These are phyloP conservation scores for Musca domestica DNA, from an alignment of 1,140 invertebrate species.

Conservation along the genomic window DNA sequence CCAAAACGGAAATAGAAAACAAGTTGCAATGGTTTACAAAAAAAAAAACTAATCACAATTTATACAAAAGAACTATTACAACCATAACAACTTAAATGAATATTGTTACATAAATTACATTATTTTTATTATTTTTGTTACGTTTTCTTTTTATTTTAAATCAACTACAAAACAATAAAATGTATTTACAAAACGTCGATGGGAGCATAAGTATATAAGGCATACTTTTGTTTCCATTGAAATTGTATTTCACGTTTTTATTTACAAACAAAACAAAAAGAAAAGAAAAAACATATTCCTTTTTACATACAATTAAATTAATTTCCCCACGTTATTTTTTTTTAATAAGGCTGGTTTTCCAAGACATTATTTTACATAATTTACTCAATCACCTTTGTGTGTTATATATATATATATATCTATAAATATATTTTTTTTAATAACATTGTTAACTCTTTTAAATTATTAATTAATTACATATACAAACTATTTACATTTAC, in stretches of 20 bases:
- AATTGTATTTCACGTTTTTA: slow-evolving; percentile 14
- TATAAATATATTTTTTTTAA: slow-evolving; percentile 10
- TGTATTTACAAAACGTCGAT: too few species aligned
- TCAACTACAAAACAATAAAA: background rate
- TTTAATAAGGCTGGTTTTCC: slow-evolving; percentile 54
- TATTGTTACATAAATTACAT: slow-evolving; percentile 6
- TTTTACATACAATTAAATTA: slow-evolving; percentile 13
- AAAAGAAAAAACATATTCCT: slow-evolving; percentile 16
- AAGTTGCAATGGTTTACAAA: background rate
- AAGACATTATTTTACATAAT: slow-evolving; percentile 46
- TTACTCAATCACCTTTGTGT: slow-evolving; percentile 8
- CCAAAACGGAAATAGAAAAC: too few species aligned
- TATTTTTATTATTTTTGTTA: slow-evolving; percentile 22
- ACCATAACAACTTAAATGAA: slow-evolving; percentile 8
- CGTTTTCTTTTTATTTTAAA: slow-evolving; percentile 11
- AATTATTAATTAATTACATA: slow-evolving; percentile 8
- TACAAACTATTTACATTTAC: slow-evolving; percentile 19
- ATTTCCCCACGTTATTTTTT: slow-evolving; percentile 24
- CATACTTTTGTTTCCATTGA: slow-evolving; percentile 5
- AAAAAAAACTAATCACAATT: background rate
- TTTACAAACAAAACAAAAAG: slow-evolving; percentile 23
- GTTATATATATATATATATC: slow-evolving; percentile 6
- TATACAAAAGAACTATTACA: too few species aligned
- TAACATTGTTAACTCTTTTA: slow-evolving; percentile 33
- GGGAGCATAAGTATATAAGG: too few species aligned